Conservation (phyloP, 2,888 invertebrate species). For the Micoletzkya japonica region DNA sequence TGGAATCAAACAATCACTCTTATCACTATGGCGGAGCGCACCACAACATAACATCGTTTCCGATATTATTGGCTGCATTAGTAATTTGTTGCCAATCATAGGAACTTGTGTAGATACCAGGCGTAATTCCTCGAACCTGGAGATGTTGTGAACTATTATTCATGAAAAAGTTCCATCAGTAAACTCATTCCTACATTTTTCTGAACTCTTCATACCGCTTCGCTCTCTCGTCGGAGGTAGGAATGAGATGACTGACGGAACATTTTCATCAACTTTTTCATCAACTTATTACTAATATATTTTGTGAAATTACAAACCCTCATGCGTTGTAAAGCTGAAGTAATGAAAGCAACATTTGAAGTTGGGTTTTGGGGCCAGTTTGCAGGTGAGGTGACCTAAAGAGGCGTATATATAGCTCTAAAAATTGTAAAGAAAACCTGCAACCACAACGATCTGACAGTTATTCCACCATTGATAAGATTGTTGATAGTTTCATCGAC, state of each 20-base stretch:
- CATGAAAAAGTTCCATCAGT: no score
- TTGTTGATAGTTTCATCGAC: slow-evolving; percentile 27
- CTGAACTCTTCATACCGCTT: no score
- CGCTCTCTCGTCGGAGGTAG: no score
- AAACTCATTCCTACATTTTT: no score
- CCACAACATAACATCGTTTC: slow-evolving; percentile 31
- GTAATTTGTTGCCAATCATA: slow-evolving; percentile 37
- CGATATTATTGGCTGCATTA: slow-evolving; percentile 11
- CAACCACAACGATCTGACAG: slow-evolving; percentile 29
- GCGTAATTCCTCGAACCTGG: slow-evolving; percentile 29
- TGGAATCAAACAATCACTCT: no score
- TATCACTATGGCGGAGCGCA: no score
- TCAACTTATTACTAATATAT: no score
- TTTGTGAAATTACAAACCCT: slow-evolving; percentile 16
- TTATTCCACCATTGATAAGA: slow-evolving; percentile 20
- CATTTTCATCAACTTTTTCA: no score
- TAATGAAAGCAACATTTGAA: slow-evolving; percentile 30
- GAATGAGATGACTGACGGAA: no score
- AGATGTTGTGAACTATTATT: no score
- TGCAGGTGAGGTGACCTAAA: slow-evolving; percentile 31
- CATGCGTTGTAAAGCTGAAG: slow-evolving; percentile 11
- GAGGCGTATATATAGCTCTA: not conserved
- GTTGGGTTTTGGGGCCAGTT: slow-evolving; percentile 25
- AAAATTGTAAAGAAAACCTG: slow-evolving; percentile 6
- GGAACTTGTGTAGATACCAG: slow-evolving; percentile 33